These are phyloP conservation scores for Seriola dumerili DNA, from an alignment of 2,113 vertebrate genomes.

Conservation along the genomic window DNA sequence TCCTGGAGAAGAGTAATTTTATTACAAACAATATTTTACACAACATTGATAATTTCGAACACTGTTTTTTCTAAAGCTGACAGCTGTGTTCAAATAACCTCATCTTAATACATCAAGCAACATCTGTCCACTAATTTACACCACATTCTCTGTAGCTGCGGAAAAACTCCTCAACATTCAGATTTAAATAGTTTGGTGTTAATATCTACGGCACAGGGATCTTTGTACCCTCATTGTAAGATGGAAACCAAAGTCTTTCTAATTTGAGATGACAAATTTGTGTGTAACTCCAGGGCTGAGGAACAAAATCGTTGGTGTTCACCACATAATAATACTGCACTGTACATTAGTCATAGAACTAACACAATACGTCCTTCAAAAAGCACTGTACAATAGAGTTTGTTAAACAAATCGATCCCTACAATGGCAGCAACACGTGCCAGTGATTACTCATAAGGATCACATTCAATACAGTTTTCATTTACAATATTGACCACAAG, in stretches of 20 bases:
- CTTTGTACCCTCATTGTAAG: constrained; percentile 3
- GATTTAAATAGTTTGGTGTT: constrained; percentile 28
- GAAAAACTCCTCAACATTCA: constrained; percentile 24
- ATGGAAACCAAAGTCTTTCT: constrained; percentile 16
- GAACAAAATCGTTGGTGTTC: constrained; percentile 39
- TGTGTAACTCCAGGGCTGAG: constrained; percentile 29
- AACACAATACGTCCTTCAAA: constrained; percentile 45
- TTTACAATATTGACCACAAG: constrained; percentile 32
- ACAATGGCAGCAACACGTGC: constrained; percentile 34
- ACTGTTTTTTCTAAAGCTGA: constrained; percentile 1
- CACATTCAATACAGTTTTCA: constrained; percentile 44
- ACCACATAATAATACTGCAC: constrained; percentile 46
- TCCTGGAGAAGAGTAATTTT: constrained; percentile 89
- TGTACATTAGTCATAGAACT: constrained; percentile 49
- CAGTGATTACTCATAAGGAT: constrained; percentile 47
- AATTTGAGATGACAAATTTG: constrained; percentile 49
- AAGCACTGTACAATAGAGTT: constrained; percentile 40
- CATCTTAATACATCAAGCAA: constrained; percentile 9
- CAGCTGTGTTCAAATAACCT: constrained; percentile 10
- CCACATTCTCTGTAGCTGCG: constrained; percentile 22
- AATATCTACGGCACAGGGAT: constrained; percentile 7
- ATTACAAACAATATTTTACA: constrained; percentile 36
- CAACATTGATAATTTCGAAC: background rate
- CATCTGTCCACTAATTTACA: constrained; percentile 8
- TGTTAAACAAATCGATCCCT: constrained; percentile 9